These are phyloP conservation scores for Phalacrocorax carbo DNA, from an alignment of 2,113 vertebrate genomes.

Conservation along the genomic window DNA sequence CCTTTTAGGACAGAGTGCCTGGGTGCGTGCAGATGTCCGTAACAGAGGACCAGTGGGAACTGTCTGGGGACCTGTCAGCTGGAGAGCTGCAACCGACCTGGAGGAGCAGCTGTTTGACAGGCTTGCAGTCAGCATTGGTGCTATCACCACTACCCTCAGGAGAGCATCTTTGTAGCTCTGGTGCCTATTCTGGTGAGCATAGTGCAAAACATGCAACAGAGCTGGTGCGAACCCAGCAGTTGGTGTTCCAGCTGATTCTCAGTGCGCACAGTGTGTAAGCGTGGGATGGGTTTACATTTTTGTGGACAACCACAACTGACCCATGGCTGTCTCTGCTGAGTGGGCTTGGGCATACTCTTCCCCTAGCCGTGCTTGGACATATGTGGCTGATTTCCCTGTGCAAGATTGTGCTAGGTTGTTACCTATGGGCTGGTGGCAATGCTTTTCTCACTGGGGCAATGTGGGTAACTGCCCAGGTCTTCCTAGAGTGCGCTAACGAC, in stretches of 20 bases:
- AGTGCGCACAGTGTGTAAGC: background rate
- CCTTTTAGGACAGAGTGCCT: background rate
- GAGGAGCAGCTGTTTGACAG: background rate
- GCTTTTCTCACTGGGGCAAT: background rate
- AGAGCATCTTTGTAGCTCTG: background rate
- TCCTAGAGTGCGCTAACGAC: background rate
- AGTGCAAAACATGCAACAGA: background rate
- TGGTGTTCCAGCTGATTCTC: background rate
- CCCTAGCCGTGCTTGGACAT: background rate
- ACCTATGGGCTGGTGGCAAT: background rate
- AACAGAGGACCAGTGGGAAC: background rate
- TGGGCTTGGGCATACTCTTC: background rate
- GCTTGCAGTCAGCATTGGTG: background rate
- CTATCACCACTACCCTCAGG: background rate
- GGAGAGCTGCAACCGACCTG: background rate
- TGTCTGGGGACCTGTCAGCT: background rate
- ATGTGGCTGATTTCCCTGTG: background rate
- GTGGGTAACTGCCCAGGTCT: background rate
- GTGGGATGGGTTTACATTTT: background rate
- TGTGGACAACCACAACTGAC: accelerated
- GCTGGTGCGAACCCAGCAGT: background rate
- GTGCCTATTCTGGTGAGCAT: background rate
- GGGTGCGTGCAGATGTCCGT: background rate
- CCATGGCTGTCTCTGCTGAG: background rate
- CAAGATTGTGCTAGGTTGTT: background rate